Base-by-base conservation (phyloP, 2,888 invertebrate species). In the Byasa hedistus region DNA sequence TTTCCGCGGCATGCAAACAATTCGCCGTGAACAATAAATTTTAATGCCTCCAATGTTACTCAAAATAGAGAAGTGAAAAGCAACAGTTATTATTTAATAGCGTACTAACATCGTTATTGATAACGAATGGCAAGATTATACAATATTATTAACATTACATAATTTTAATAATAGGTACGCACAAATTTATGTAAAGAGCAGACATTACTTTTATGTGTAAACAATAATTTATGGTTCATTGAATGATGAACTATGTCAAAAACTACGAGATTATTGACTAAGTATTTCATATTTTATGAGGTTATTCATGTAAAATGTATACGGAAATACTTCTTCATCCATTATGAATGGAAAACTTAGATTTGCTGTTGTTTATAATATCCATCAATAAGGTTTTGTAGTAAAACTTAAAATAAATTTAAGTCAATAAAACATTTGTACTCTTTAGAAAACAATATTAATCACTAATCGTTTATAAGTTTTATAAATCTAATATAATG, bases 21-120 rank as follows among this genome's bases (percentile, higher is more conserved):
- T 36, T 57, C 36, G 24, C 21, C 8, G 36, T 27, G 32, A 48
- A 60, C 51, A 61, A 65, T 57, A 65, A 65, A 65, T 60, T 57
- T 56, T 55, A 61, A 51, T 60, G 51, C 56, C 23, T 60, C 60
- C 55, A 65, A 56, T 65, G 56, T 24, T 60, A 32, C 56, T 51
- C 48, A 60, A 44, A 32, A 65, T 61, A 65, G 51, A 57, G 57
- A 27, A 21, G 56, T 56, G 48, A 36, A 63, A 62, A 63, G 52
- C 22, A 48, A n/a, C n/a, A 19, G n/a, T 48, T 48, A 48, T 48
- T 48, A 48, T n/a, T 39, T 48, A 48, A 48, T 48, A 15, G n/a
- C 19, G n/a, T 15, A 39, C 39, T 39, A 48, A 48, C 48, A 48
- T 1, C 48, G n/a, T n/a, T 48, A n/a, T 48, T 48, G 48, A 3